Evolutionary conservation across 2,797 vertebrate species (phyloP), one percentile per base, ranked within the genome.

Genomic region (Parambassis ranga): DNA sequence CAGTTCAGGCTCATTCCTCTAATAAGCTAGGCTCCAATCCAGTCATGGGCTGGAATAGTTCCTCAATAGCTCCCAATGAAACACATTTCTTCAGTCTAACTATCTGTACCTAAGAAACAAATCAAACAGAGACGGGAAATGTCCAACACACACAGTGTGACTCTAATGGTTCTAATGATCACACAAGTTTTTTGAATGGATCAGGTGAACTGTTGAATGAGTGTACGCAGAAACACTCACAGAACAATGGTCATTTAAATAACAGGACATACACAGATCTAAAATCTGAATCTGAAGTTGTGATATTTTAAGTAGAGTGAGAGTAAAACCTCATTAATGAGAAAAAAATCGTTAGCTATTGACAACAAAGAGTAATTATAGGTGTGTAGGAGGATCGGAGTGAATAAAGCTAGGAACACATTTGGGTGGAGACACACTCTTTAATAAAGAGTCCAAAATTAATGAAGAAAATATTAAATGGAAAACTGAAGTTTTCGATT

Each of bases 361-460:
- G n/a, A 65, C 74, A 67, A 74, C 65, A 79, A 64, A 74, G 71
- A 66, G 73, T 68, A 75, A 79, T 73, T 77, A 74, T 38, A 39
- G 28, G 47, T 60, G 60, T 20, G 57, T 64, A 38, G 64, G 71
- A 47, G 63, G 65, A 66, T 75, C 39, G 30, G 48, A 61, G 64
- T 66, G 55, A 81, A 79, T 61, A 62, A 53, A 67, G 16, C 44
- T 39, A 41, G 30, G 38, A 60, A 35, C 48, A 51, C 32, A 48
- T 33, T 46, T 26, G 6, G 38, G 71, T 65, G 28, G 37, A 42
- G 23, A 62, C 24, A 46, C 24, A 32, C 33, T 32, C 10, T 33
- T 16, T 18, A 18, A 36, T 57, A n/a, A 37, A 32, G 3, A 11
- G 11, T n/a, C 9, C 14, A 13, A 13, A 15, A 53, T 59, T 20